Percentiles rank a stretch among this genome's conserved stretches.
phyloP scores from a whole-genome alignment of 2,797 vertebrate genomes.

The Melanotaenia boesemani region DNA sequence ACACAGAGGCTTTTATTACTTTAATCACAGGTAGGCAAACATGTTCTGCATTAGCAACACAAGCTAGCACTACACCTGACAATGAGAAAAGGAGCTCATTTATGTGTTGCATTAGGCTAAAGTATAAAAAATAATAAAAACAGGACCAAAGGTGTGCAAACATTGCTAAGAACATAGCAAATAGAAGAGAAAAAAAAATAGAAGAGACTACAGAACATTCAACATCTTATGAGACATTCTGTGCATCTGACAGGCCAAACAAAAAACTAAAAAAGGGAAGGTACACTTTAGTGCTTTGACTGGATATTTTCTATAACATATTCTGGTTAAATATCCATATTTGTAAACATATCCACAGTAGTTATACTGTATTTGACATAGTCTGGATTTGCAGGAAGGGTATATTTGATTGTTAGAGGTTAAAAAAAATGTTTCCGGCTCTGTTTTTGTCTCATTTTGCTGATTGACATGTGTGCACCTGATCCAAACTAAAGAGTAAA shows the following conservation, averaged over 20 bases:
- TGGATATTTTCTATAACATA: neutral
- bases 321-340: neutral
- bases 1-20: neutral
- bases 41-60: neutral
- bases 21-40: neutral
- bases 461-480: no score
- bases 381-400: neutral
- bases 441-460: no score
- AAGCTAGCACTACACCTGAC: neutral
- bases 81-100: slow-evolving; percentile 2
- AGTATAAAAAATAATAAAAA: neutral
- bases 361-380: no score
- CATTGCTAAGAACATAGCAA: no score
- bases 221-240: neutral
- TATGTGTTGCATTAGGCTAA: neutral
- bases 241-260: neutral
- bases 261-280: neutral
- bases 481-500: no score
- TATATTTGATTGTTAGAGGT: neutral
- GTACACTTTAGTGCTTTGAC: neutral
- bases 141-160: neutral
- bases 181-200: no score
- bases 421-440: no score
- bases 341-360: neutral
- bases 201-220: neutral